Base-by-base conservation (phyloP, 2,888 invertebrate genomes). In the Tortrix viridana region DNA sequence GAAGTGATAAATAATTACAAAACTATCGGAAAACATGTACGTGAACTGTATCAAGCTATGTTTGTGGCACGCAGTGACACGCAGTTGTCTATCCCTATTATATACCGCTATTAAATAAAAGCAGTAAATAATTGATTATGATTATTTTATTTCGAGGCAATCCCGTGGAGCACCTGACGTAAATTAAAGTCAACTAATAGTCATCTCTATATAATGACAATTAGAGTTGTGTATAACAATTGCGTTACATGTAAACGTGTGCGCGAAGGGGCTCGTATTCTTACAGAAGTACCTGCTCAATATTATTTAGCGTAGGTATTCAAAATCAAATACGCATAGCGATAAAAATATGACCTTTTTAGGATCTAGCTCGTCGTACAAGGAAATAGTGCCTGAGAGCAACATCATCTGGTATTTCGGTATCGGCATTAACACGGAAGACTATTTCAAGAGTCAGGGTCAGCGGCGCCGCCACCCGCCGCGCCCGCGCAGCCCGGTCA, bases 371-470 rank as follows among this genome's bases (percentile, higher is more conserved):
- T 20, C 26, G 3, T 43, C 26, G 26, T 50, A 49, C 43, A 50
- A 56, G 49, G 49, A 32, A 61, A 54, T 54, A 54, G 55, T 38
- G 54, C 90, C 89, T 89, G 86, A 79, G 54, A 72, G 74, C 85
- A 77, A 82, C 87, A 88, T 89, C 88, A 88, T 88, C 85, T 89
- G 88, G 89, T 90, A 92, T 91, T 91, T 92, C 82, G 88, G 88
- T 85, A 84, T 84, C 84, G 74, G 75, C 85, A 84, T 85, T 88
- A 88, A 91, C 85, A 88, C 92, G 92, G 92, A 92, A 91, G 92
- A 90, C 92, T 92, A 92, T 92, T 92, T 92, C 90, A 92, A 91
- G 92, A 91, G 91, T 90, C 91, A 92, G 89, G 91, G 92, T 81
- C 90, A 47, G 75, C 72, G 77, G 77, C 85, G 81, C 86, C 83